Conservation (phyloP, 2,888 invertebrate species). For the Liodrosophila aerea region DNA sequence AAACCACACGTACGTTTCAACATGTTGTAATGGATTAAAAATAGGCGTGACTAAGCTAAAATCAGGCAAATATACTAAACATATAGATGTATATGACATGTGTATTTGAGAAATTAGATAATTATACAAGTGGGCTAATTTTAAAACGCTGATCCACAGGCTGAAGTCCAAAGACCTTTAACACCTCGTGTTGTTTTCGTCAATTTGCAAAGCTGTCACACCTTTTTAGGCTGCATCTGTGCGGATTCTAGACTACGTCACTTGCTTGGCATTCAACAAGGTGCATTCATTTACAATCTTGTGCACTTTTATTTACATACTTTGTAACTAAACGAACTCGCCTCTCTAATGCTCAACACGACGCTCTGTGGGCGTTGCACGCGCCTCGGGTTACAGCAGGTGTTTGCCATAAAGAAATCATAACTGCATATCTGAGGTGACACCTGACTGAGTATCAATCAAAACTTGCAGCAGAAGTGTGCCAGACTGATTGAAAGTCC, state of each 20-base stretch:
- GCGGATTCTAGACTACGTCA: conserved; percentile 41
- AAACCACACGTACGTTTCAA: conserved; percentile 35
- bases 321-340: conserved; percentile 27
- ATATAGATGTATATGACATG: conserved; percentile 26
- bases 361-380: too few species aligned
- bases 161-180: conserved; percentile 4
- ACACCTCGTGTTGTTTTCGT: conserved; percentile 21
- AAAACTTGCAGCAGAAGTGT: neutral
- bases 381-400: neutral
- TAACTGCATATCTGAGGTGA: neutral
- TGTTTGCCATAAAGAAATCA: too few species aligned
- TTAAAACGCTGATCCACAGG: conserved; percentile 58
- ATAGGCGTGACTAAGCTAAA: conserved; percentile 50
- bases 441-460: too few species aligned
- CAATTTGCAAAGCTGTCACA: conserved; percentile 49
- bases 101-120: conserved; percentile 26
- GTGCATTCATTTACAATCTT: conserved; percentile 27
- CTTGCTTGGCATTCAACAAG: conserved; percentile 40
- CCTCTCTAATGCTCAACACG: neutral
- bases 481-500: too few species aligned
- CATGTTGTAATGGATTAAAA: conserved; percentile 30
- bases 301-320: conserved; percentile 33
- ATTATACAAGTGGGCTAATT: conserved; percentile 69
- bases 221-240: conserved; percentile 31
- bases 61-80: conserved; percentile 32